Conservation (phyloP, 2,888 invertebrate species). For the Metallyticus violacea region DNA sequence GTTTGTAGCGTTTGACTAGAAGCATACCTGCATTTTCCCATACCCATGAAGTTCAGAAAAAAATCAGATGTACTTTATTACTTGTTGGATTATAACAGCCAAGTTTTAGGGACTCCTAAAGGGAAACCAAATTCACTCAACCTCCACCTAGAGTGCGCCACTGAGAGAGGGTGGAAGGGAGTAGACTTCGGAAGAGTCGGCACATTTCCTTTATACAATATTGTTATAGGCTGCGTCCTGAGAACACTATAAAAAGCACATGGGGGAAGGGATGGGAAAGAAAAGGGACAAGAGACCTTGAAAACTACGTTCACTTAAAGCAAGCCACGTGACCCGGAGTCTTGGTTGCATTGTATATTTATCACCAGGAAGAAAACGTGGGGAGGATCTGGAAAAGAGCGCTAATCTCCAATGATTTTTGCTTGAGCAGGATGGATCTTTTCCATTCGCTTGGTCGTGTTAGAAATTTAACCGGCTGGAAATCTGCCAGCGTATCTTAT, state of each 20-base stretch:
- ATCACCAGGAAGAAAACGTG: neutral
- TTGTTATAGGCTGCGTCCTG: conserved; percentile 19
- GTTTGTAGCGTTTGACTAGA: too few relatives aligned
- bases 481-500: too few relatives aligned
- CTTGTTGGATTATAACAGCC: neutral
- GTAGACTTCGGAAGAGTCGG: neutral
- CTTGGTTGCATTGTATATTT: neutral
- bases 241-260: conserved; percentile 14
- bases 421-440: neutral
- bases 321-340: neutral
- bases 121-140: neutral
- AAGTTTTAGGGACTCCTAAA: neutral
- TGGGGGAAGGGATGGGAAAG: neutral
- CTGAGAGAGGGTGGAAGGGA: conserved; percentile 32
- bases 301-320: neutral
- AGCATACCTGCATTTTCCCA: too few relatives aligned
- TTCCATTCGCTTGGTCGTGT: neutral
- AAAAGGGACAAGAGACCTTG: neutral
- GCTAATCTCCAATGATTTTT: neutral
- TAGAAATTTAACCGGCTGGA: neutral
- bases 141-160: neutral
- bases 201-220: conserved; percentile 24
- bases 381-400: neutral
- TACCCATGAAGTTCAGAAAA: neutral
- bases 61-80: neutral